Base-by-base conservation (phyloP, 2,888 invertebrate species). In the Hirtodrosophila alboralis region DNA sequence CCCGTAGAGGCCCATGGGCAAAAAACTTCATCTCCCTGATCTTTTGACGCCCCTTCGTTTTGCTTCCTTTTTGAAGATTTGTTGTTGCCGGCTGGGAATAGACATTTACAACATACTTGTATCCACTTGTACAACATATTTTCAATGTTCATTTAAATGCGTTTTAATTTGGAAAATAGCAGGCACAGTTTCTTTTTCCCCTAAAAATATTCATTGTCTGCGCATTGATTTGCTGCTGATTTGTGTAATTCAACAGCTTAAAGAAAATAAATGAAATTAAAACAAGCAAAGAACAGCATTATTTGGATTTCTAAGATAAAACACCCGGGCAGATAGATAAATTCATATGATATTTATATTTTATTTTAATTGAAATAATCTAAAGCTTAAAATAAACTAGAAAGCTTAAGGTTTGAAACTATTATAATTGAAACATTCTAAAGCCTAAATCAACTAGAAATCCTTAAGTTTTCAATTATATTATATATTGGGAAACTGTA, bases 141-240 rank as follows among this genome's bases (percentile, higher is more conserved):
- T 67, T 61, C 57, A 44, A 67, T 75, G 67, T 67, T 61, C 57
- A 44, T 63, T 76, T 73, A 73, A 76, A 78, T 76, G 76, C 76
- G 21, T 69, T 23, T 69, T 61, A 69, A 69, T 69, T 65, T 38
- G 49, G 49, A 53, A 57, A 56, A 56, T 41, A 44, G 57, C 51
- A 65, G 38, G 38, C 69, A 57, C 33, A 4, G 18, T 47, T 31
- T 9, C 28, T 33, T 23, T 12, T 3, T 8, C n/a, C n/a, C n/a
- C n/a, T n/a, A n/a, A n/a, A 4, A 10, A 3, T 21, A n/a, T 9
- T 31, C 43, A 27, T 9, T 37, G 36, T 52, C 26, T 36, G 23
- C 7, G n/a, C 34, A 34, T 54, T 47, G 58, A 63, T 63, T 37
- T 37, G 30, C 41, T 30, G 63, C 40, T 51, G 53, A 56, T 23